phyloP scores from a whole-genome alignment of 2,888 invertebrate species.

The Abrostola triplasia region DNA sequence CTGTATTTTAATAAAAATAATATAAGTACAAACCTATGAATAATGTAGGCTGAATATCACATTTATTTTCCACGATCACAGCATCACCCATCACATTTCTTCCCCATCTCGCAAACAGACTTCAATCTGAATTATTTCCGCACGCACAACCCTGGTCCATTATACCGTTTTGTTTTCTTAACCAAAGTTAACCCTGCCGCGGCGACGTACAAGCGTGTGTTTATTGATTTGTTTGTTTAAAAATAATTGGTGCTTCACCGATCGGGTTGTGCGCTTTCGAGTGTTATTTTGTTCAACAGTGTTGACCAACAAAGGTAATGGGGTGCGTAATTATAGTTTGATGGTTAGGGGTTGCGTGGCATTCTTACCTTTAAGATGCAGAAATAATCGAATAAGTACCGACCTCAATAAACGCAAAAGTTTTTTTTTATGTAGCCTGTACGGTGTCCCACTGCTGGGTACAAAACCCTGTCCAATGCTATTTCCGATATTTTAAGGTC shows the following conservation, averaged over 20 bases:
- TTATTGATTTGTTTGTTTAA: slow-evolving; percentile 60
- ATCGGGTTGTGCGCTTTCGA: slow-evolving; percentile 25
- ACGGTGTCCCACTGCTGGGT: too few species aligned
- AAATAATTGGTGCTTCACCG: slow-evolving; percentile 56
- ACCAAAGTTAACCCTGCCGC: slow-evolving; percentile 56
- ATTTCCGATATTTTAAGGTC: too few species aligned
- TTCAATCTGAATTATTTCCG: slow-evolving; percentile 11
- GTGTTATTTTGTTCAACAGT: slow-evolving; percentile 39
- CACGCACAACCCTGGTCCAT: slow-evolving; percentile 46
- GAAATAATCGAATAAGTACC: too few species aligned
- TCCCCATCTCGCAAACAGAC: background rate
- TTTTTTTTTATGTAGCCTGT: too few species aligned
- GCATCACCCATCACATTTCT: background rate
- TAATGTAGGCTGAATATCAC: background rate
- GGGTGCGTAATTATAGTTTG: slow-evolving; percentile 45
- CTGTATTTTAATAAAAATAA: too few species aligned
- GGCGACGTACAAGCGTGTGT: slow-evolving; percentile 38
- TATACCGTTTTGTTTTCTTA: slow-evolving; percentile 58
- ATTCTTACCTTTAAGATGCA: background rate
- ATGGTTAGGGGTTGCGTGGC: slow-evolving; percentile 14
- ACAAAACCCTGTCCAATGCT: too few species aligned
- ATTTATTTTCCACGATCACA: background rate
- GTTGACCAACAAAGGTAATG: slow-evolving; percentile 43
- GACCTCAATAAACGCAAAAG: too few species aligned
- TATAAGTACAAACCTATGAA: too few species aligned